These are phyloP conservation scores for Yponomeuta malinellus DNA, from an alignment of 2,888 invertebrate genomes.

Conservation along the genomic window DNA sequence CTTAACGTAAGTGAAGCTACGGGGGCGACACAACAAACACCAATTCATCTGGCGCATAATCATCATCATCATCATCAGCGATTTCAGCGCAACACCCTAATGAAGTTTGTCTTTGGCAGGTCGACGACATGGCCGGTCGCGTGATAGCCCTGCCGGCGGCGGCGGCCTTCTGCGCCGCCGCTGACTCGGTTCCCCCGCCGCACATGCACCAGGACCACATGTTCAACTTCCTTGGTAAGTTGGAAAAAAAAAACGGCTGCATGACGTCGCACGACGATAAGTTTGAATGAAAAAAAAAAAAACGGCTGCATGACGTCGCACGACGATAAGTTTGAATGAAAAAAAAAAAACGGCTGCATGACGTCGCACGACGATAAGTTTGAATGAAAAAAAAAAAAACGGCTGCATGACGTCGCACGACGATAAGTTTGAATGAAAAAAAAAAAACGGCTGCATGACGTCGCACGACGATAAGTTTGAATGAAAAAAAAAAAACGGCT, in stretches of 20 bases:
- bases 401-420: too few relatives aligned
- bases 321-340: too few relatives aligned
- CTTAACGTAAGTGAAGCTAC: too few relatives aligned
- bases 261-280: too few relatives aligned
- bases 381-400: neutral
- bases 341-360: neutral
- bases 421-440: too few relatives aligned
- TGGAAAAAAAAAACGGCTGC: neutral
- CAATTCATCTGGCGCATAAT: too few relatives aligned
- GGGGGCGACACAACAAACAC: too few relatives aligned
- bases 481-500: neutral
- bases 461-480: too few relatives aligned
- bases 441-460: neutral
- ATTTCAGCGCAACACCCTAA: too few relatives aligned
- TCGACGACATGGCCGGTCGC: conserved; percentile 55
- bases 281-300: too few relatives aligned
- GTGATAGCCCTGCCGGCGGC: conserved; percentile 52
- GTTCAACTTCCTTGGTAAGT: conserved; percentile 56
- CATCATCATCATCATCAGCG: too few relatives aligned
- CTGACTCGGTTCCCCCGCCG: conserved; percentile 50
- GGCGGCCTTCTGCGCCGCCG: conserved; percentile 55
- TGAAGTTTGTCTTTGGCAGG: conserved; percentile 27
- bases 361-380: too few relatives aligned
- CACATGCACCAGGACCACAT: conserved; percentile 68
- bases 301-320: neutral